Conservation (phyloP, 2,888 invertebrate species). For the Drosophila meridiana region DNA sequence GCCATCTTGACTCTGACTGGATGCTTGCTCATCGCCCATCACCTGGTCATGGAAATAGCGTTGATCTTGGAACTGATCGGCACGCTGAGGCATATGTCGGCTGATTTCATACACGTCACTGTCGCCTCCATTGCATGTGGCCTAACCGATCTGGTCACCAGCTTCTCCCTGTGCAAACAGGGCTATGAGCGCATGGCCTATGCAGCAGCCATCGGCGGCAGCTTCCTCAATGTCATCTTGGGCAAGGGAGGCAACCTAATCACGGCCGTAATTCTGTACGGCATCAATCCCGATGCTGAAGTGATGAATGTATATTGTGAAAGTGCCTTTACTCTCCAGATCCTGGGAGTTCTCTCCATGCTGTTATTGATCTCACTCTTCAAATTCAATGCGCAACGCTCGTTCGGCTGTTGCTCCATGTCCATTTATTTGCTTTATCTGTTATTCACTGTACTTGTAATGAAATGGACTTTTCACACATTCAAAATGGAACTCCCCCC, state of each 20-base stretch:
- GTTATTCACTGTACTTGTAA: neutral
- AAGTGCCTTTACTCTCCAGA: neutral
- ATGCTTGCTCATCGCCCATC: neutral
- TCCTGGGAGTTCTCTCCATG: neutral
- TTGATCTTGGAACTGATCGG: conserved; percentile 1
- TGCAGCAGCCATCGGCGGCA: neutral
- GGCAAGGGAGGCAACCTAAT: neutral
- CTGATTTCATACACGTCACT: neutral
- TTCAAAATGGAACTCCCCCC: neutral
- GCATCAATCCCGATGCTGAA: neutral
- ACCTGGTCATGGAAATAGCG: neutral
- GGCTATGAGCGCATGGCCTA: neutral
- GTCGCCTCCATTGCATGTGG: conserved; percentile 1
- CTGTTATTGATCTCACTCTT: conserved; percentile 1
- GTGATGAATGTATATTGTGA: neutral
- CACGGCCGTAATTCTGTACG: neutral
- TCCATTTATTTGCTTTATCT: neutral
- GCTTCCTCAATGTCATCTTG: neutral
- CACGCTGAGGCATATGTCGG: neutral
- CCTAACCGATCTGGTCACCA: neutral
- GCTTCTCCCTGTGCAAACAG: neutral
- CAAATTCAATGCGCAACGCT: neutral
- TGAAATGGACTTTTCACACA: neutral
- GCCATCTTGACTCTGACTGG: neutral
- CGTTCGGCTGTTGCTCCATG: neutral